A percentile compares a stretch with the other conserved stretches of the same genome.
Evolutionary conservation across 2,113 vertebrate genomes (phyloP).

Genomic region (Eupsittula cactorum): DNA sequence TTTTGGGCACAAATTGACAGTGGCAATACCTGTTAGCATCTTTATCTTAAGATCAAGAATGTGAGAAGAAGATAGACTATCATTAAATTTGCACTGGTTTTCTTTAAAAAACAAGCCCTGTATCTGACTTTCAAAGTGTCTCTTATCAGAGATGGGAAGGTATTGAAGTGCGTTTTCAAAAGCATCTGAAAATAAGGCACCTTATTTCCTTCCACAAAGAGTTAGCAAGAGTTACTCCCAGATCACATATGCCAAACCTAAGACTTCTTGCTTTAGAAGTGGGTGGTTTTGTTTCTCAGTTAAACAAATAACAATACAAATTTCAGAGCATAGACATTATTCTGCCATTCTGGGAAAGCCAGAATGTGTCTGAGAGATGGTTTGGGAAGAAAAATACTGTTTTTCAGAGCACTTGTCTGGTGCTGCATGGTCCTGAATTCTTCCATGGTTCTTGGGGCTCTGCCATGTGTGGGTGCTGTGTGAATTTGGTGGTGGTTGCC

Average conservation of each 20-base stretch:
- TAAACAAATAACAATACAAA: background rate
- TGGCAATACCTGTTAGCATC: background rate
- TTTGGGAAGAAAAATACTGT: background rate
- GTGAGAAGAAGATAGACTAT: background rate
- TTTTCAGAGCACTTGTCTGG: background rate
- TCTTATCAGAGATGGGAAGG: background rate
- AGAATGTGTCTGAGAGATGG: rapidly evolving
- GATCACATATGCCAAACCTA: background rate
- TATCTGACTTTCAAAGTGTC: background rate
- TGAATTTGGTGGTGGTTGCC: background rate
- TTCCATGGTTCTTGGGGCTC: background rate
- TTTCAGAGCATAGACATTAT: background rate
- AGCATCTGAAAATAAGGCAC: background rate
- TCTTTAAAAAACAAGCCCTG: background rate
- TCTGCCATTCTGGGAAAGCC: background rate
- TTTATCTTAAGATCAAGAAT: background rate
- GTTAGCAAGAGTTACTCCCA: background rate
- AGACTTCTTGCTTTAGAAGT: background rate
- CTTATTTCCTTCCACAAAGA: background rate
- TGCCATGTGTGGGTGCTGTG: background rate
- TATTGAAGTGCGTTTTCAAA: background rate
- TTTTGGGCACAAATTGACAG: slow-evolving; percentile 19
- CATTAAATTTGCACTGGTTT: background rate
- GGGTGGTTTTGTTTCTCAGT: background rate
- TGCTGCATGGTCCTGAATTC: rapidly evolving